Conservation (phyloP, 1,140 invertebrate species). For the Idris sp. region DNA sequence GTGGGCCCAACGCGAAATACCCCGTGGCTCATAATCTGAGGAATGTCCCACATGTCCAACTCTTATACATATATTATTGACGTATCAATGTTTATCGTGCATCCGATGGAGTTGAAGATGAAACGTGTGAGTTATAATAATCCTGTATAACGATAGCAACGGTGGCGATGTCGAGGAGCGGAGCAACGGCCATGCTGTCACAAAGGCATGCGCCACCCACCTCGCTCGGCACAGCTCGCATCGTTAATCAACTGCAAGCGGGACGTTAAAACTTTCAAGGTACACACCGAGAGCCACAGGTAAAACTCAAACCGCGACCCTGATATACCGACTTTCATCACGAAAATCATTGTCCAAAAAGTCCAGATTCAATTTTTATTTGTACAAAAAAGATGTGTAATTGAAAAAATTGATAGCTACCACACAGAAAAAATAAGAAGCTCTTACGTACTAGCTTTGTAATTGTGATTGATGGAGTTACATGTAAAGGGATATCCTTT, state of each 20-base stretch:
- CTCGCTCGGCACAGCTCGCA: constrained; percentile 74
- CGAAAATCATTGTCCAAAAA: constrained; percentile 36
- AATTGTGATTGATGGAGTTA: too few relatives aligned
- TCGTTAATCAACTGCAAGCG: constrained; percentile 78
- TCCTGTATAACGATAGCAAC: constrained; percentile 63
- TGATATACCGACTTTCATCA: constrained; percentile 62
- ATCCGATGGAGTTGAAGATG: constrained; percentile 63
- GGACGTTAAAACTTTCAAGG: constrained; percentile 70
- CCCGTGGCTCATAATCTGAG: constrained; percentile 36
- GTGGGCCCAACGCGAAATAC: constrained; percentile 48
- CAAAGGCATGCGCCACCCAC: constrained; percentile 80
- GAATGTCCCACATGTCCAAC: constrained; percentile 53
- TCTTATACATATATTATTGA: constrained; percentile 63
- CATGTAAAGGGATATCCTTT: too few relatives aligned
- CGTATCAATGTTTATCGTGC: constrained; percentile 64
- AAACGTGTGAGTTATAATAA: constrained; percentile 66
- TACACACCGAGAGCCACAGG: constrained; percentile 64
- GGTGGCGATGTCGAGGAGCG: constrained; percentile 67
- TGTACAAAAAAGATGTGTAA: too few relatives aligned
- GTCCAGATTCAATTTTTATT: too few relatives aligned
- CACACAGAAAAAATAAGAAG: too few relatives aligned
- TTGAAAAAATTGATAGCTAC: too few relatives aligned
- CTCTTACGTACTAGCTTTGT: too few relatives aligned
- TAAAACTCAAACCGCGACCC: constrained; percentile 57
- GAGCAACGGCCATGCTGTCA: constrained; percentile 77